Conservation (phyloP, 1,140 invertebrate genomes). For the Leptinotarsa defecta region DNA sequence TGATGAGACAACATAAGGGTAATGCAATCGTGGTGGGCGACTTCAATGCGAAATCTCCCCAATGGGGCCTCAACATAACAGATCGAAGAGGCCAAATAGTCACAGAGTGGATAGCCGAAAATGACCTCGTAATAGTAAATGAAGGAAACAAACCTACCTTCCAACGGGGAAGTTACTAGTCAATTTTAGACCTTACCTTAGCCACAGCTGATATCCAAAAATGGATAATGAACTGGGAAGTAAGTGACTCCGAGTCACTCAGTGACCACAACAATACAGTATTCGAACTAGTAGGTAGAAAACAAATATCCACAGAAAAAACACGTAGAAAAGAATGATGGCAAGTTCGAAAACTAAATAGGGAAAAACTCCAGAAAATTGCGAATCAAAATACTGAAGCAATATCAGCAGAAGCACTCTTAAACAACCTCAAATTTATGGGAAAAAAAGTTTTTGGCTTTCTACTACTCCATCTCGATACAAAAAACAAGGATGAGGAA, state of each 20-base stretch:
- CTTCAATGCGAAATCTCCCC: too few relatives aligned
- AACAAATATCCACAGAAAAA: neutral
- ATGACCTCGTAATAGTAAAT: neutral
- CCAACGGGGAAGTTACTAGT: neutral
- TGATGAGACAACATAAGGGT: neutral
- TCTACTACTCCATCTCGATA: too few relatives aligned
- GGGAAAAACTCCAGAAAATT: neutral
- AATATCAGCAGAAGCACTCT: neutral
- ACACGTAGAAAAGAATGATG: neutral
- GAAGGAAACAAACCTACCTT: neutral
- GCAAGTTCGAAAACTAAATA: neutral
- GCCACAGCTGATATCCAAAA: neutral
- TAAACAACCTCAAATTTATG: neutral
- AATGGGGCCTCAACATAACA: too few relatives aligned
- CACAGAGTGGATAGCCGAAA: conserved; percentile 24
- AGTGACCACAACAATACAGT: conserved; percentile 9
- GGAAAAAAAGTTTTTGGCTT: too few relatives aligned
- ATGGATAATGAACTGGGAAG: conserved; percentile 1
- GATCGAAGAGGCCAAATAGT: conserved; percentile 21
- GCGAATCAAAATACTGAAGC: neutral
- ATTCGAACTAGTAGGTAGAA: conserved; percentile 11
- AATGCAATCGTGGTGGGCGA: too few relatives aligned
- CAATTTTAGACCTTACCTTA: neutral
- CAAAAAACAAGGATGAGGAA: too few relatives aligned
- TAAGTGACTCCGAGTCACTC: neutral